These are phyloP conservation scores for Adelphocoris suturalis DNA, from an alignment of 2,888 invertebrate species.

Conservation along the genomic window DNA sequence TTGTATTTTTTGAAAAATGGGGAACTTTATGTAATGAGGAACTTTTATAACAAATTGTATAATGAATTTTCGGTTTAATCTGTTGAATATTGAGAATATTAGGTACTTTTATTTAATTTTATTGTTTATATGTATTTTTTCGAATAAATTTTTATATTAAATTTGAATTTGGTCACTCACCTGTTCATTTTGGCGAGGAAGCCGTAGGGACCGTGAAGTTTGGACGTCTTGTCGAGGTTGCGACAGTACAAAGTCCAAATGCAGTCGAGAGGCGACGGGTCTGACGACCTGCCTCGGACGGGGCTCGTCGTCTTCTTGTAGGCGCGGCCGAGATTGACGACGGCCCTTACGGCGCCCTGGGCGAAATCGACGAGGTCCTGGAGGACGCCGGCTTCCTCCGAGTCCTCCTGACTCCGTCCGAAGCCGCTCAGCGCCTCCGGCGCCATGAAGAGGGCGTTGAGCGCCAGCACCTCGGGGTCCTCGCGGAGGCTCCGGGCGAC, in stretches of 20 bases:
- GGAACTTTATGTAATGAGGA: no score
- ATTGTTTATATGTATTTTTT: no score
- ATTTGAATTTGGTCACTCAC: constrained; percentile 77
- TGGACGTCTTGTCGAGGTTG: constrained; percentile 81
- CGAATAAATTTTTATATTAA: no score
- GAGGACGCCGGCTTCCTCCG: constrained; percentile 77
- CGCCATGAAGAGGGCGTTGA: constrained; percentile 81
- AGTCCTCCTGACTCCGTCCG: constrained; percentile 76
- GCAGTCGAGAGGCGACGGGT: constrained; percentile 81
- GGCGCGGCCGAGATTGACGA: constrained; percentile 81
- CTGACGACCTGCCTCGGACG: constrained; percentile 77
- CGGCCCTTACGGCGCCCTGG: constrained; percentile 81
- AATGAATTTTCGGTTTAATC: no score
- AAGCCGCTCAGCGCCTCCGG: constrained; percentile 80
- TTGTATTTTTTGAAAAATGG: no score
- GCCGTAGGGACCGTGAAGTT: constrained; percentile 81
- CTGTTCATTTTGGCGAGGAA: constrained; percentile 83
- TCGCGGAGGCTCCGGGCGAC: constrained; percentile 78
- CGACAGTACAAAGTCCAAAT: constrained; percentile 83
- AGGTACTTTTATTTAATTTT: no score
- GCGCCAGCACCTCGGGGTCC: constrained; percentile 82
- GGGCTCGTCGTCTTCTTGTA: constrained; percentile 80
- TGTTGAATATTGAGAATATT: no score
- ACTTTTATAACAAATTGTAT: no score
- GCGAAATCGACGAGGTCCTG: constrained; percentile 80